Evolutionary conservation across 2,113 vertebrate genomes (phyloP).

Genomic region (Cranoglanis bouderius): DNA sequence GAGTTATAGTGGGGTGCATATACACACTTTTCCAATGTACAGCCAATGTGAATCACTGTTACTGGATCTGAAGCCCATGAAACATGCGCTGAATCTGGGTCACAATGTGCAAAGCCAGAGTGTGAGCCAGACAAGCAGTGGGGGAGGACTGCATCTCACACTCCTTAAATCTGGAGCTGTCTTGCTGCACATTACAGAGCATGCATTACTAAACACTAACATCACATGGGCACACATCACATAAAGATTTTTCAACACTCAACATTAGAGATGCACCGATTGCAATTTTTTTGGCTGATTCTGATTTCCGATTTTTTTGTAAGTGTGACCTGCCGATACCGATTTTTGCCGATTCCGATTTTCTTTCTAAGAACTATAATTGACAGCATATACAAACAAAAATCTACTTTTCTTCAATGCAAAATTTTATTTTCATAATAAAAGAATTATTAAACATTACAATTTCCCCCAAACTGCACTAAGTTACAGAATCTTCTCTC

Average conservation of each 20-base stretch:
- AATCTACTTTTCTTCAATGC: too few species aligned
- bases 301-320: too few species aligned
- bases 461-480: too few species aligned
- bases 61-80: slow-evolving; percentile 1
- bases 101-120: slow-evolving; percentile 48
- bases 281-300: too few species aligned
- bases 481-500: too few species aligned
- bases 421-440: too few species aligned
- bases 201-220: background rate
- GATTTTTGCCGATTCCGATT: too few species aligned
- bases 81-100: slow-evolving; percentile 49
- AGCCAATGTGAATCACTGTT: background rate
- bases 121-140: slow-evolving; percentile 49
- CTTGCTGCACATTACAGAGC: slow-evolving; percentile 7
- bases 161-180: slow-evolving; percentile 59
- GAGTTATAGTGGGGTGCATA: slow-evolving; percentile 33
- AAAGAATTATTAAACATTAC: too few species aligned
- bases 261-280: too few species aligned
- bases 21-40: background rate
- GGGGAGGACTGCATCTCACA: slow-evolving; percentile 51
- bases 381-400: too few species aligned
- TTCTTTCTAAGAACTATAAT: too few species aligned
- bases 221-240: background rate
- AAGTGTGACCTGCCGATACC: too few species aligned
- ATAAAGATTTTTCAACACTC: background rate